A percentile compares a stretch with the other conserved stretches of the same genome.
Evolutionary conservation across 2,113 vertebrate genomes (phyloP).

Genomic region (Oryzias woworae): DNA sequence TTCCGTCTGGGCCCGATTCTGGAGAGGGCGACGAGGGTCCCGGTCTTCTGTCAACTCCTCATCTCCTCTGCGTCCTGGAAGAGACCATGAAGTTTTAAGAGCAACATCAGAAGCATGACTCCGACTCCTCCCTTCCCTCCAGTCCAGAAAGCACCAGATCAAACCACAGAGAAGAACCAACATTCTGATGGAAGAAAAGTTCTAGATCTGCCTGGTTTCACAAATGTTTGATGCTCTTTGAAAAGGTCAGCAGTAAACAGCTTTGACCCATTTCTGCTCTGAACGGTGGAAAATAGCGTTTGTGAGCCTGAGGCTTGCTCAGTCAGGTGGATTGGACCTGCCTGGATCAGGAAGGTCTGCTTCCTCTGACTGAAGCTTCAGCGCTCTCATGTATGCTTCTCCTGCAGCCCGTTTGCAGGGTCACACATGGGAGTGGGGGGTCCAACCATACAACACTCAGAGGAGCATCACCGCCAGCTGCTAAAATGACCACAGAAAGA

Average conservation of each 20-base stretch:
- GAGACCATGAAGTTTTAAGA: neutral
- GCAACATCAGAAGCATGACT: no score
- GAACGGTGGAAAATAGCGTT: neutral
- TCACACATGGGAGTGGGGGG: neutral
- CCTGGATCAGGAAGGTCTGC: neutral
- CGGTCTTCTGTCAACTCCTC: neutral
- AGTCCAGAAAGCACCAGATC: no score
- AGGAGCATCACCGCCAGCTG: slow-evolving; percentile 36
- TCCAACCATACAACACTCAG: slow-evolving; percentile 22
- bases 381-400: no score
- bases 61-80: neutral
- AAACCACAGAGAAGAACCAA: no score
- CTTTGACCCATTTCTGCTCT: neutral
- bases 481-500: slow-evolving; percentile 45
- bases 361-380: no score
- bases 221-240: neutral
- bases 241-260: neutral
- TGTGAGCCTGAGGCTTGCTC: neutral
- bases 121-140: no score
- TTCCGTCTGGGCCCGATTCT: neutral
- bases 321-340: neutral
- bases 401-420: no score
- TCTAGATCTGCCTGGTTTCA: neutral
- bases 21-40: no score
- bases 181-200: no score